A percentile compares a stretch with the other conserved stretches of the same genome.
phyloP scores from a whole-genome alignment of 2,888 invertebrate genomes.

The Lithophane ornitopus region DNA sequence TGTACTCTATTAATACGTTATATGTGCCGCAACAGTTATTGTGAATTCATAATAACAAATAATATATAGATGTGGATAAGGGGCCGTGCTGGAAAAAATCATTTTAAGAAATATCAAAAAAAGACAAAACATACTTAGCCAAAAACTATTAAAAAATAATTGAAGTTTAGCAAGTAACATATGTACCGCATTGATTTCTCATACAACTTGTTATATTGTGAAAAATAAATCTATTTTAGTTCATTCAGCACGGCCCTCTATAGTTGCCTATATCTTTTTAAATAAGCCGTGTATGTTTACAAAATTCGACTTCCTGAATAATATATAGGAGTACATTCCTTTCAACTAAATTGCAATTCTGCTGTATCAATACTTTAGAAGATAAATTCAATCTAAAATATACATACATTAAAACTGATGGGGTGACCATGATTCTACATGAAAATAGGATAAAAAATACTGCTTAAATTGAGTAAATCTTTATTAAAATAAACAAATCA shows the following conservation, averaged over 20 bases:
- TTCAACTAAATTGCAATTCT: slow-evolving; percentile 32
- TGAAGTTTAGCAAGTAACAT: too few relatives aligned
- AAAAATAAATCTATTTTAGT: too few relatives aligned
- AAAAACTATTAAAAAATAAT: too few relatives aligned
- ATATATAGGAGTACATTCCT: slow-evolving; percentile 35
- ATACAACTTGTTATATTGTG: too few relatives aligned
- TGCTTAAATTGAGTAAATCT: slow-evolving; percentile 27
- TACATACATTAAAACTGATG: slow-evolving; percentile 25
- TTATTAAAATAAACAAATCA: slow-evolving; percentile 37
- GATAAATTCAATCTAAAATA: slow-evolving; percentile 30
- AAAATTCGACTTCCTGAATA: slow-evolving; percentile 33
- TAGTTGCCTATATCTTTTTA: too few relatives aligned
- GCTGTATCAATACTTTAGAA: slow-evolving; percentile 29
- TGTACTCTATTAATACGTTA: slow-evolving; percentile 22
- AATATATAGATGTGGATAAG: too few relatives aligned
- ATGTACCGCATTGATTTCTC: too few relatives aligned
- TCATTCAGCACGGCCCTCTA: too few relatives aligned
- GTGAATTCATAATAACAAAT: slow-evolving; percentile 24
- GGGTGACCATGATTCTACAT: slow-evolving; percentile 24
- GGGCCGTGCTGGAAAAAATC: too few relatives aligned
- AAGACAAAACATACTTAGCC: too few relatives aligned
- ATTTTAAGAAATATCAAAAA: too few relatives aligned
- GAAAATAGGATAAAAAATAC: slow-evolving; percentile 31
- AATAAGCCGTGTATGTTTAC: slow-evolving; percentile 31
- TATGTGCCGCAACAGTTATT: slow-evolving; percentile 30